A percentile compares a stretch with the other conserved stretches of the same genome.
These are phyloP conservation scores for Leucophenga varia DNA, from an alignment of 1,140 invertebrate genomes.

Conservation along the genomic window DNA sequence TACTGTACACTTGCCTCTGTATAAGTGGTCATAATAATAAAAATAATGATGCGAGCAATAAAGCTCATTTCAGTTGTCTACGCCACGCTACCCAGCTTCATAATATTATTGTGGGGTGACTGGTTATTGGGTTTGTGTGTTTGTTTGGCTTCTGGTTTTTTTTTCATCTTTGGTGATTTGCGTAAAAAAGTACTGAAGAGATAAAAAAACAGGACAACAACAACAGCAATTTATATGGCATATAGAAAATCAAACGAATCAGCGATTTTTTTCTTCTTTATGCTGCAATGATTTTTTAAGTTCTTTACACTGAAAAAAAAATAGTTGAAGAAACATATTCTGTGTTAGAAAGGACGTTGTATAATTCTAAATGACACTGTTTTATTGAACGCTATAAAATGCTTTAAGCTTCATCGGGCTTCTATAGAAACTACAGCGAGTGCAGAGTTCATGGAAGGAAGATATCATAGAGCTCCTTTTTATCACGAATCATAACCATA, in stretches of 20 bases:
- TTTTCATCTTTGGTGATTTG: constrained; percentile 29
- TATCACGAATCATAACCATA: too few species aligned
- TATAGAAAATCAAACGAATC: constrained; percentile 26
- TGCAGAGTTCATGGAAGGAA: too few species aligned
- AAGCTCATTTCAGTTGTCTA: constrained; percentile 48
- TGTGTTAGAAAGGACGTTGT: too few species aligned
- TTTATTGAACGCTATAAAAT: too few species aligned
- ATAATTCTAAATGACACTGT: too few species aligned
- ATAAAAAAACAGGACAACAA: constrained; percentile 33
- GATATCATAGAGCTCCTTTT: too few species aligned
- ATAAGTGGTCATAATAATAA: constrained; percentile 53
- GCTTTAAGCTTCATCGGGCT: too few species aligned
- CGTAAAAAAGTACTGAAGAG: constrained; percentile 45
- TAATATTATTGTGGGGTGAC: background rate
- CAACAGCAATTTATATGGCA: background rate
- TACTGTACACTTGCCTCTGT: constrained; percentile 29
- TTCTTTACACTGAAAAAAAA: constrained; percentile 21
- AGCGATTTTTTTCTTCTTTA: constrained; percentile 51
- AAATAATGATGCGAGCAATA: constrained; percentile 52
- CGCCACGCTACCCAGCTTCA: constrained; percentile 3
- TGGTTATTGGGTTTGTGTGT: constrained; percentile 33
- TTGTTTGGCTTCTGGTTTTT: constrained; percentile 19
- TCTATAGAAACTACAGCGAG: too few species aligned
- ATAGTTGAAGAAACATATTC: too few species aligned
- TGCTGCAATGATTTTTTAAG: constrained; percentile 40